Percentiles rank a stretch among this genome's conserved stretches.
Conservation (phyloP, 35 echinoderm and acorn worm genomes). For the Diadema setosum region DNA sequence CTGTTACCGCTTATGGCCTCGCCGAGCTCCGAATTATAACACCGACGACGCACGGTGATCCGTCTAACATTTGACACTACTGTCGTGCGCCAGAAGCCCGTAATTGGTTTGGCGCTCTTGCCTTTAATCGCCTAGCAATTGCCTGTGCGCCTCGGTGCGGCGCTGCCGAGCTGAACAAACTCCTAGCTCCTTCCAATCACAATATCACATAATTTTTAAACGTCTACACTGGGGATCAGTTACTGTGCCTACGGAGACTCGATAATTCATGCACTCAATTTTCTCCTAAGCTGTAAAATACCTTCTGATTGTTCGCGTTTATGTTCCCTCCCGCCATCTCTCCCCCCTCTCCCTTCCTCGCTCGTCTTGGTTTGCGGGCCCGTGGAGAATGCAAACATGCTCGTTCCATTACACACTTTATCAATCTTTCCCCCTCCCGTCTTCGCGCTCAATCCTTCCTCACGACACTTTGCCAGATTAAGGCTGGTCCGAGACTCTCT, state of each 20-base stretch:
- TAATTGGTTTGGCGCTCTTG: constrained; percentile 26
- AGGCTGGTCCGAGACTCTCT: no score
- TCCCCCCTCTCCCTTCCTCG: not conserved
- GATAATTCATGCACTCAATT: constrained; percentile 30
- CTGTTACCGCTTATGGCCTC: not conserved
- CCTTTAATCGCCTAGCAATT: constrained; percentile 15
- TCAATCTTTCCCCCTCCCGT: no score
- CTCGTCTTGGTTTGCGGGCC: not conserved
- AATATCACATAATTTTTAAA: constrained; percentile 25
- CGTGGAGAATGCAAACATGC: not conserved
- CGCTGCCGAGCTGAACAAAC: not conserved
- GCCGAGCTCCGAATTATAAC: not conserved
- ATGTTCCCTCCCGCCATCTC: not conserved
- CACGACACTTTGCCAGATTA: no score
- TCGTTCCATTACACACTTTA: not conserved
- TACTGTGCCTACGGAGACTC: not conserved
- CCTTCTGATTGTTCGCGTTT: not conserved
- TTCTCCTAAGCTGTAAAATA: constrained; percentile 21
- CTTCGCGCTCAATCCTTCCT: no score
- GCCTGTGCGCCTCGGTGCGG: not conserved
- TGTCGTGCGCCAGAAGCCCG: not conserved
- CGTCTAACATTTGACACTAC: constrained; percentile 18
- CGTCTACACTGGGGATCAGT: not conserved
- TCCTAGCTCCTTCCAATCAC: not conserved
- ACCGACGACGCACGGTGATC: not conserved